phyloP scores from a whole-genome alignment of 1,140 invertebrate genomes.

The Pseudachorutes palmiensis region DNA sequence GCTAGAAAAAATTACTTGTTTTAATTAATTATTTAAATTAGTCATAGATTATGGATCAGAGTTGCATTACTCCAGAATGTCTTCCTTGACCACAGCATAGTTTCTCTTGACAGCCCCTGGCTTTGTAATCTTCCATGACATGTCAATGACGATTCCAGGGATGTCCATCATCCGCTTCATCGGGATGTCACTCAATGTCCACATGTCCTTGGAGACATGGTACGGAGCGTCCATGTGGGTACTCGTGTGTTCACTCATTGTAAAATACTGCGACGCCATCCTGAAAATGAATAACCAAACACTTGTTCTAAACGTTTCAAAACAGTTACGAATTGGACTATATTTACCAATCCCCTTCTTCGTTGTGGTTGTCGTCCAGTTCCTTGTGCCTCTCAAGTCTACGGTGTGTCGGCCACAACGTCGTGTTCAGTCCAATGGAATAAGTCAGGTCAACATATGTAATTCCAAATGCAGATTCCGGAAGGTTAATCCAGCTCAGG shows the following conservation, averaged over 20 bases:
- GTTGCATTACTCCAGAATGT: slow-evolving; percentile 20
- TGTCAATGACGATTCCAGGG: slow-evolving; percentile 19
- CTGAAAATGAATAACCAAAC: slow-evolving; percentile 1
- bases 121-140: slow-evolving; percentile 11
- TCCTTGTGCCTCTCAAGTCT: neutral
- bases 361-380: neutral
- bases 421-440: neutral
- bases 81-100: slow-evolving; percentile 11
- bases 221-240: slow-evolving; percentile 20
- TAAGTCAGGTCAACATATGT: slow-evolving; percentile 4
- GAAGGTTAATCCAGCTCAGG: neutral
- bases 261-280: neutral
- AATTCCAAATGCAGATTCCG: neutral
- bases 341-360: neutral
- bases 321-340: slow-evolving; percentile 1
- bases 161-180: slow-evolving; percentile 12
- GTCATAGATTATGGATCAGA: too few species aligned
- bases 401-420: slow-evolving; percentile 11
- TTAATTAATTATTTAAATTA: neutral
- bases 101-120: neutral
- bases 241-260: slow-evolving; percentile 20
- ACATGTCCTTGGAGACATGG: neutral
- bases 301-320: neutral
- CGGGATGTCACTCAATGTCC: slow-evolving; percentile 23
- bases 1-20: neutral